These are phyloP conservation scores for Drosophila engyochracea DNA, from an alignment of 2,888 invertebrate species.

Conservation along the genomic window DNA sequence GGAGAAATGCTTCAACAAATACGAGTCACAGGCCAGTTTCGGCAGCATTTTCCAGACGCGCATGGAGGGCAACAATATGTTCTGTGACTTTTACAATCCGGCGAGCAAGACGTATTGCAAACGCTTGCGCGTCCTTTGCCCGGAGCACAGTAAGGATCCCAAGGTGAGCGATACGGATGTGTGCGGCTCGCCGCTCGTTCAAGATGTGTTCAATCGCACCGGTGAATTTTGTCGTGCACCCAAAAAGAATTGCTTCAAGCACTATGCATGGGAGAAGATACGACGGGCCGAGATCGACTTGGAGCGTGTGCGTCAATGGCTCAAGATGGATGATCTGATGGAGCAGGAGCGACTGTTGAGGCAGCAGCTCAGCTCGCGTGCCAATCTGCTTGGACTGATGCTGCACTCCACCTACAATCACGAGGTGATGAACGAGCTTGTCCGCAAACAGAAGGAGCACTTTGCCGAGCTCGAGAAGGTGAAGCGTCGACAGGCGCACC, in stretches of 20 bases:
- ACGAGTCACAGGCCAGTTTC: conserved; percentile 98
- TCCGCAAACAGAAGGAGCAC: conserved; percentile 83
- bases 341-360: conserved; percentile 97
- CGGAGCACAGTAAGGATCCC: conserved; percentile 98
- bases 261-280: conserved; percentile 98
- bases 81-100: conserved; percentile 98
- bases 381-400: conserved; percentile 96
- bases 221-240: conserved; percentile 94
- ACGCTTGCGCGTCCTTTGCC: conserved; percentile 96
- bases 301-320: conserved; percentile 96
- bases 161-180: conserved; percentile 95
- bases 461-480: conserved; percentile 71
- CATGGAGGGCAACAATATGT: conserved; percentile 98
- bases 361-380: conserved; percentile 90
- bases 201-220: conserved; percentile 92
- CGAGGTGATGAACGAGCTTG: conserved; percentile 92
- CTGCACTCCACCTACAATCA: conserved; percentile 99
- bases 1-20: conserved; percentile 99
- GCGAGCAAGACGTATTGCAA: conserved; percentile 97
- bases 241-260: conserved; percentile 95
- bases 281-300: conserved; percentile 97
- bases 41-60: conserved; percentile 97
- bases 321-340: conserved; percentile 96
- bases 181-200: conserved; percentile 96
- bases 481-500: conserved; percentile 54